Evolutionary conservation across 2,797 vertebrate species (phyloP).

Genomic region (Tenualosa thibaudeaui): DNA sequence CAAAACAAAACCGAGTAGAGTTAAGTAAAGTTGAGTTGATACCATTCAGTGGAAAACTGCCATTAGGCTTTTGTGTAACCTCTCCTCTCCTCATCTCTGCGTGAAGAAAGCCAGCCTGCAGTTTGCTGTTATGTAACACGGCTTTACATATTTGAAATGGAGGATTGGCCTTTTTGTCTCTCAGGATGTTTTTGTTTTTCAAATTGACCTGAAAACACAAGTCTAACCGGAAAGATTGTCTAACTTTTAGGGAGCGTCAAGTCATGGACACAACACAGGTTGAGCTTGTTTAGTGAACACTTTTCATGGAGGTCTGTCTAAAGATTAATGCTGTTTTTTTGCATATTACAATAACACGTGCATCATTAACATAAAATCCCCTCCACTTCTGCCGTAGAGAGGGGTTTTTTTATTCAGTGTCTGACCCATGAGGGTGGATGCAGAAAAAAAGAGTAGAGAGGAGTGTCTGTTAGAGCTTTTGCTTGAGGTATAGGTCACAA

Average conservation of each 20-base stretch:
- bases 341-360: background rate
- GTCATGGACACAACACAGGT: background rate
- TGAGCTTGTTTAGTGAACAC: background rate
- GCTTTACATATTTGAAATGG: constrained; percentile 28
- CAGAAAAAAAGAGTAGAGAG: background rate
- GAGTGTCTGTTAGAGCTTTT: background rate
- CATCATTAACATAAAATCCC: background rate
- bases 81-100: background rate
- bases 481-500: background rate
- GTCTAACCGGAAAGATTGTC: background rate
- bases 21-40: too few species aligned
- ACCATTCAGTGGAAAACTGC: too few species aligned
- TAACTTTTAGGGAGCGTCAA: background rate
- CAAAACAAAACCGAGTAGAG: too few species aligned
- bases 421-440: background rate
- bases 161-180: constrained; percentile 32
- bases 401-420: background rate
- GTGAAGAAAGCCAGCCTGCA: background rate
- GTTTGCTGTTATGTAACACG: background rate
- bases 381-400: background rate
- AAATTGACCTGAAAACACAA: background rate
- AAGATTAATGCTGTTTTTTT: background rate
- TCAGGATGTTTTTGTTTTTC: background rate
- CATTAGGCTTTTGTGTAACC: background rate
- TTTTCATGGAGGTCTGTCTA: background rate